phyloP scores from a whole-genome alignment of 2,113 vertebrate species.

The Apteryx mantelli region DNA sequence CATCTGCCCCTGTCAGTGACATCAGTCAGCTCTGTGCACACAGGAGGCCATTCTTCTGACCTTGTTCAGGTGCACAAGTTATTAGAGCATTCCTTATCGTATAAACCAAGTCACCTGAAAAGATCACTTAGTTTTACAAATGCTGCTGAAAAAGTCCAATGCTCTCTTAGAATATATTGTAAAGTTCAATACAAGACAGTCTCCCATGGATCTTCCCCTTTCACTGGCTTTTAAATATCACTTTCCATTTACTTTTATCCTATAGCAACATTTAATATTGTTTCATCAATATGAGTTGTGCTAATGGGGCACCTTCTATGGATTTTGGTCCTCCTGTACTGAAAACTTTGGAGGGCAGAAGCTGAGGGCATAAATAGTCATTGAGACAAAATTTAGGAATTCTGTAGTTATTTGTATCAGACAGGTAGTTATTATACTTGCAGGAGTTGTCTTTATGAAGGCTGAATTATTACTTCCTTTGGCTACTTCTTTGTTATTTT shows the following conservation, averaged over 20 bases:
- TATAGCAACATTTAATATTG: not conserved
- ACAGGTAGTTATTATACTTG: not conserved
- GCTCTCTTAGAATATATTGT: not conserved
- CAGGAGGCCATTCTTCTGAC: not conserved
- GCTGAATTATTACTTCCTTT: not conserved
- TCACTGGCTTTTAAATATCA: not conserved
- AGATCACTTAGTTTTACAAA: not conserved
- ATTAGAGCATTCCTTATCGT: slow-evolving; percentile 1
- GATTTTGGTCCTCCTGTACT: not conserved
- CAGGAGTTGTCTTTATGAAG: not conserved
- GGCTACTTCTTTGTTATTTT: not conserved
- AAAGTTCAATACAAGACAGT: not conserved
- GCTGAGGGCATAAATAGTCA: not conserved
- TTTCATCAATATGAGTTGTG: not conserved
- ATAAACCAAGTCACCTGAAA: slow-evolving; percentile 26
- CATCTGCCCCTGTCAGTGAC: not conserved
- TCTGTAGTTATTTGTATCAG: not conserved
- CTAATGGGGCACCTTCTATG: not conserved
- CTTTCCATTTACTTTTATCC: slow-evolving; percentile 6
- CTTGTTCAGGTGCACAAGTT: not conserved
- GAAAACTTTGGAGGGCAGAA: not conserved
- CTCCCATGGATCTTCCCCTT: not conserved
- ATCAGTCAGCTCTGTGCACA: not conserved
- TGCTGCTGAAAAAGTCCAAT: not conserved
- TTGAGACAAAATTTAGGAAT: not conserved